Percentiles rank a stretch among this genome's conserved stretches.
These are phyloP conservation scores for Leguminivora glycinivorella DNA, from an alignment of 1,140 invertebrate species.

Conservation along the genomic window DNA sequence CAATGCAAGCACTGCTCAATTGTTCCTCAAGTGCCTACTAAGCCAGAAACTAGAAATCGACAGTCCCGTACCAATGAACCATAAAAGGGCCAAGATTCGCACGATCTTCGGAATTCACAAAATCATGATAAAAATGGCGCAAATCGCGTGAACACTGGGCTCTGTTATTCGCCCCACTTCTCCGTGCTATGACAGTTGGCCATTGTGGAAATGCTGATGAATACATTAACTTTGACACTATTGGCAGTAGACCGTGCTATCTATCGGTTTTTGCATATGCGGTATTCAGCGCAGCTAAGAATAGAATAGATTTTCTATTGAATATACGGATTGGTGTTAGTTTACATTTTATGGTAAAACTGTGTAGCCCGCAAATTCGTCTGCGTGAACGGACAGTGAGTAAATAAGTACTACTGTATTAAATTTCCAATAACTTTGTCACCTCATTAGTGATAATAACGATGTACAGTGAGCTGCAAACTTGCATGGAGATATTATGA, in stretches of 20 bases:
- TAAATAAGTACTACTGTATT: too few species aligned
- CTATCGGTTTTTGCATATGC: constrained; percentile 24
- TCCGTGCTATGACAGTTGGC: constrained; percentile 2
- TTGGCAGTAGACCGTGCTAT: constrained; percentile 9
- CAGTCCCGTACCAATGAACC: too few species aligned
- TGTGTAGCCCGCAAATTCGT: neutral
- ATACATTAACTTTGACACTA: constrained; percentile 27
- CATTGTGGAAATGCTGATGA: constrained; percentile 2
- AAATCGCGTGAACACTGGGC: neutral
- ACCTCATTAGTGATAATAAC: too few species aligned
- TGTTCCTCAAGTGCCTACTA: too few species aligned
- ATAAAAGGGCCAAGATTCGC: neutral
- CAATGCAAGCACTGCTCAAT: too few species aligned
- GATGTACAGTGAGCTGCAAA: too few species aligned
- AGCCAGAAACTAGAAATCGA: too few species aligned
- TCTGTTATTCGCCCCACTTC: constrained; percentile 10
- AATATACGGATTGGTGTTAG: neutral
- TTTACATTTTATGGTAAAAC: neutral
- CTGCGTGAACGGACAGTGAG: too few species aligned
- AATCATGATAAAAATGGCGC: constrained; percentile 1
- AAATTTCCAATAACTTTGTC: too few species aligned
- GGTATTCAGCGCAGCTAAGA: constrained; percentile 6
- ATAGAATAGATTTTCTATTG: constrained; percentile 6
- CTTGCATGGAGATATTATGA: too few species aligned
- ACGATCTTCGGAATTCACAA: constrained; percentile 5